Conservation (phyloP, 2,797 vertebrate species). For the Syncerus caffer region DNA sequence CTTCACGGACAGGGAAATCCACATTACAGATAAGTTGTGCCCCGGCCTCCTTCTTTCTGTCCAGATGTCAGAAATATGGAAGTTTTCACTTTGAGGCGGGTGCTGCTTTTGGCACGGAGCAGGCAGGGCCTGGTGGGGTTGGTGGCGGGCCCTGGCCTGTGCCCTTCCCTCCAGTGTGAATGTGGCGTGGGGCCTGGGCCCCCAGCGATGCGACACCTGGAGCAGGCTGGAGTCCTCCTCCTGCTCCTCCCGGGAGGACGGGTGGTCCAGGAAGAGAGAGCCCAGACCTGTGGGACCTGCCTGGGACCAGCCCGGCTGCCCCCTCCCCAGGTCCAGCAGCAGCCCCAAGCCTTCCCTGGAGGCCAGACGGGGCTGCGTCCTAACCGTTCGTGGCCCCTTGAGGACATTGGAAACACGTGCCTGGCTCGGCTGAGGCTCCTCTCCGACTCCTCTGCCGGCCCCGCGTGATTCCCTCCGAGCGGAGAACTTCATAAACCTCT, state of each 20-base stretch:
- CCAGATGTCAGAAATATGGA: background rate
- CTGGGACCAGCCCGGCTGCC: background rate
- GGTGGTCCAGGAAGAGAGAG: background rate
- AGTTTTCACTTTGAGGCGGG: background rate
- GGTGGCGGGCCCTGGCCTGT: background rate
- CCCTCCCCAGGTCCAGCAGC: background rate
- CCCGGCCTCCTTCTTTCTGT: background rate
- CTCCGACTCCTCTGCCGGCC: background rate
- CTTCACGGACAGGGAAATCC: background rate
- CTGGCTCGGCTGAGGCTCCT: rapidly evolving
- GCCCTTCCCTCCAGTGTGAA: background rate
- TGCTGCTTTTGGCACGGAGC: background rate
- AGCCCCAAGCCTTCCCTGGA: background rate
- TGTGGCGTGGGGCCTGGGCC: background rate
- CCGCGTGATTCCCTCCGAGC: background rate
- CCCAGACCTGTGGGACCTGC: rapidly evolving
- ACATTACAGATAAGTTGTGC: rapidly evolving
- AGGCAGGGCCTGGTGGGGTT: background rate
- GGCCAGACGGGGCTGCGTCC: background rate
- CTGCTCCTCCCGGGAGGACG: background rate
- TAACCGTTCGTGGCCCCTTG: background rate
- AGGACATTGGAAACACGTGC: rapidly evolving
- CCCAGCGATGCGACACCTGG: background rate
- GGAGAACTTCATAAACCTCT: constrained; percentile 47
- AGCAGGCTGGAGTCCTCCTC: background rate